These are phyloP conservation scores for Scelioninae gen. 2 DNA, from an alignment of 2,888 invertebrate species.

Conservation along the genomic window DNA sequence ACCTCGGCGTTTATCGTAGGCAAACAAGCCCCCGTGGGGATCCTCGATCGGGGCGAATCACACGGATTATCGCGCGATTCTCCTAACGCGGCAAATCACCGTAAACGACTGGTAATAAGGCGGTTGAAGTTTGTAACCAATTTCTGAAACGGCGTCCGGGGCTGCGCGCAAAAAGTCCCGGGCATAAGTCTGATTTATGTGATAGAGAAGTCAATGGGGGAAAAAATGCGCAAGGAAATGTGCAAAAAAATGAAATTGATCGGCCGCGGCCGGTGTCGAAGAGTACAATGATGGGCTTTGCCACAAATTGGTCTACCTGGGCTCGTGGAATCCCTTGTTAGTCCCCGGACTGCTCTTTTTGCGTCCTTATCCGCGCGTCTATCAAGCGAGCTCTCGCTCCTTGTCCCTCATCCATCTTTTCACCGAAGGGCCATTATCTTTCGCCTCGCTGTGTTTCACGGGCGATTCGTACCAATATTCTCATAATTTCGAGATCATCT, in stretches of 20 bases:
- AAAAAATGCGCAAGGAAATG: slow-evolving; percentile 45
- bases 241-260: slow-evolving; percentile 52
- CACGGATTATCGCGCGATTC: slow-evolving; percentile 44
- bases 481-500: slow-evolving; percentile 50
- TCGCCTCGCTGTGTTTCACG: slow-evolving; percentile 44
- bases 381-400: slow-evolving; percentile 21
- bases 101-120: slow-evolving; percentile 46
- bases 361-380: slow-evolving; percentile 44
- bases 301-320: slow-evolving; percentile 58
- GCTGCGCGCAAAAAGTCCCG: slow-evolving; percentile 4
- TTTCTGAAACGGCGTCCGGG: slow-evolving; percentile 30
- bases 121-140: slow-evolving; percentile 47
- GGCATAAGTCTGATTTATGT: slow-evolving; percentile 54
- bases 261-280: slow-evolving; percentile 50
- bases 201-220: slow-evolving; percentile 49
- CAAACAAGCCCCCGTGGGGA: too few species aligned
- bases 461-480: slow-evolving; percentile 56
- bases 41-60: slow-evolving; percentile 28
- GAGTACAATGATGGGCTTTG: slow-evolving; percentile 56
- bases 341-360: slow-evolving; percentile 48
- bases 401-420: slow-evolving; percentile 47
- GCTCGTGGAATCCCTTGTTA: slow-evolving; percentile 55
- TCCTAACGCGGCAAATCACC: slow-evolving; percentile 32
- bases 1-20: not conserved
- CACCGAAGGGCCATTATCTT: slow-evolving; percentile 52